Evolutionary conservation across 2,113 vertebrate genomes (phyloP).

Genomic region (Hydrochoerus hydrochaeris): DNA sequence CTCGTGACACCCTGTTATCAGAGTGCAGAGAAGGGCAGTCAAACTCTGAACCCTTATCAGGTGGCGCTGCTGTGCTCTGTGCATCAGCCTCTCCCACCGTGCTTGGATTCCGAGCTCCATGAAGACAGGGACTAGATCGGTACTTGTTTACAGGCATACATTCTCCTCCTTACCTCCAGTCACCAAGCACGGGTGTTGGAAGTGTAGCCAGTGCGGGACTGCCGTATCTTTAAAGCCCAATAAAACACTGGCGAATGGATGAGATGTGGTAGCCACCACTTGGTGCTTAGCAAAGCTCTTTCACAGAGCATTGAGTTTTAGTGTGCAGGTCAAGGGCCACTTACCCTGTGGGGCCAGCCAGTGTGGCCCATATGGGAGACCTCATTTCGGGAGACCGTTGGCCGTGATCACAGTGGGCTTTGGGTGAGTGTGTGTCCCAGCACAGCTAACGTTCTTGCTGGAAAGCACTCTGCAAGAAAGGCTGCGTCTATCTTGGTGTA

Average conservation of each 20-base stretch:
- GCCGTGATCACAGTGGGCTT: not conserved
- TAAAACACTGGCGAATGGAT: not conserved
- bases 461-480: not conserved
- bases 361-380: rapidly evolving
- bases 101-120: not conserved
- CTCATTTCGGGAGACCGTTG: not conserved
- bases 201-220: too few relatives aligned
- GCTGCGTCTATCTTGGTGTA: not conserved
- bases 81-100: not conserved
- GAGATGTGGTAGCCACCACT: rapidly evolving
- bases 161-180: not conserved
- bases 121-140: not conserved
- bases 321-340: not conserved
- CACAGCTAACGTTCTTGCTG: not conserved
- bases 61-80: not conserved
- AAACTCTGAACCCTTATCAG: not conserved
- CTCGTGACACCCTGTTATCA: not conserved
- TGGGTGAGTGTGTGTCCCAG: too few relatives aligned
- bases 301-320: not conserved
- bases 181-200: not conserved
- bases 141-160: not conserved
- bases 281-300: not conserved
- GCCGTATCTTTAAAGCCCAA: not conserved
- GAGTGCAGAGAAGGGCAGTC: not conserved
- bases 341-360: not conserved